phyloP scores from a whole-genome alignment of 37 sponge, comb jelly and placozoan genomes.

The Crambe crambe region DNA sequence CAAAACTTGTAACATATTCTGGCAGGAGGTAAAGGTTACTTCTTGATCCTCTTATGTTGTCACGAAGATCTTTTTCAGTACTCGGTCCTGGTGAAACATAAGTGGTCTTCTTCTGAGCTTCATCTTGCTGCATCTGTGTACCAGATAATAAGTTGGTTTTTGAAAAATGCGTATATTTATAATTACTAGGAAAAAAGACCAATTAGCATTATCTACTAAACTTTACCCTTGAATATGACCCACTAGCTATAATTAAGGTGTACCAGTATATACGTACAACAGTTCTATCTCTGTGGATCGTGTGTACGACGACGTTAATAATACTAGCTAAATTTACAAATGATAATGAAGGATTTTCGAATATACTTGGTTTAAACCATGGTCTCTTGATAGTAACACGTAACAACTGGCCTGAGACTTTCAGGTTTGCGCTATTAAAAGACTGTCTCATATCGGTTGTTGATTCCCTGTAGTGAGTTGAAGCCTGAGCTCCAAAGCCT shows the following conservation, averaged over 20 bases:
- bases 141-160: too few species aligned
- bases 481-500: background rate
- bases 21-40: constrained; percentile 28
- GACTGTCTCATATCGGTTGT: background rate
- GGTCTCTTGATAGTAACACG: constrained; percentile 56
- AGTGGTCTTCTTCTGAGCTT: constrained; percentile 2
- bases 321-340: background rate
- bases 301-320: too few species aligned
- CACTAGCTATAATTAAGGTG: too few species aligned
- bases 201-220: too few species aligned
- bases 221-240: too few species aligned
- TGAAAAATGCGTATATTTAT: too few species aligned
- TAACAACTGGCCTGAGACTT: constrained; percentile 35
- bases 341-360: constrained; percentile 4
- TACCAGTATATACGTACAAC: too few species aligned
- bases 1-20: constrained; percentile 29
- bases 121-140: constrained; percentile 3
- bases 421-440: constrained; percentile 19
- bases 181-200: too few species aligned
- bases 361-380: constrained; percentile 59
- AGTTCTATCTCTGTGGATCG: too few species aligned
- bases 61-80: background rate
- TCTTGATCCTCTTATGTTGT: background rate
- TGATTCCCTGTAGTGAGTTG: background rate
- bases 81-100: constrained; percentile 12